Percentiles rank a stretch among this genome's conserved stretches.
Evolutionary conservation across 2,113 vertebrate species (phyloP).

Genomic region (Petaurus breviceps): DNA sequence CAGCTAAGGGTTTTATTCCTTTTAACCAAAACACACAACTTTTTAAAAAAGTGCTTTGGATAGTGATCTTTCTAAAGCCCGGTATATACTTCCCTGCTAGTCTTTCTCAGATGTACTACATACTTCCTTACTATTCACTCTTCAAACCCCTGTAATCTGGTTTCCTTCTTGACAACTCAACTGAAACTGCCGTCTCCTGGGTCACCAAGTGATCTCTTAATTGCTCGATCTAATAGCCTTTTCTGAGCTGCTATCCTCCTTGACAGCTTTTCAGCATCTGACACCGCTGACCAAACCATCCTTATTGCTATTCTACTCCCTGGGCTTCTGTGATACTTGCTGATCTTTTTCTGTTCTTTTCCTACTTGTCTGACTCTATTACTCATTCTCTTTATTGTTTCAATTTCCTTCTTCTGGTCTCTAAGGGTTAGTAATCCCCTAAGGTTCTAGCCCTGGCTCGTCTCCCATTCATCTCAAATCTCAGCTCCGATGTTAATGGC

Average conservation of each 20-base stretch:
- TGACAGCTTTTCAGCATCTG: not conserved
- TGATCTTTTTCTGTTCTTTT: not conserved
- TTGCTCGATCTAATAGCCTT: not conserved
- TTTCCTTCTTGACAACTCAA: not conserved
- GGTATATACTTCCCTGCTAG: not conserved
- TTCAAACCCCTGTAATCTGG: not conserved
- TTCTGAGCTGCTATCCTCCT: not conserved
- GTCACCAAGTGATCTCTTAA: not conserved
- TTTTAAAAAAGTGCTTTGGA: not conserved
- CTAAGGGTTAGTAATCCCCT: not conserved
- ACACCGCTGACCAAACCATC: not conserved
- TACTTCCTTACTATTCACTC: not conserved
- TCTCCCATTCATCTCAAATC: not conserved
- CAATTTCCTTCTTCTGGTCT: not conserved
- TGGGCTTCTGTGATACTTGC: not conserved
- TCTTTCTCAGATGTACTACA: not conserved
- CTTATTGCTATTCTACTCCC: not conserved
- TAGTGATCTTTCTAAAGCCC: not conserved
- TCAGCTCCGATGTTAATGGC: not conserved
- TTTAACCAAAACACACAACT: not conserved
- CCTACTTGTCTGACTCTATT: not conserved
- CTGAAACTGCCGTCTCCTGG: not conserved
- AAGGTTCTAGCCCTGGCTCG: not conserved
- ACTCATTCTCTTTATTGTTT: not conserved
- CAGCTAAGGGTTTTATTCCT: not conserved